Evolutionary conservation across 2,888 invertebrate genomes (phyloP).

Genomic region (Xiphydria camelus): DNA sequence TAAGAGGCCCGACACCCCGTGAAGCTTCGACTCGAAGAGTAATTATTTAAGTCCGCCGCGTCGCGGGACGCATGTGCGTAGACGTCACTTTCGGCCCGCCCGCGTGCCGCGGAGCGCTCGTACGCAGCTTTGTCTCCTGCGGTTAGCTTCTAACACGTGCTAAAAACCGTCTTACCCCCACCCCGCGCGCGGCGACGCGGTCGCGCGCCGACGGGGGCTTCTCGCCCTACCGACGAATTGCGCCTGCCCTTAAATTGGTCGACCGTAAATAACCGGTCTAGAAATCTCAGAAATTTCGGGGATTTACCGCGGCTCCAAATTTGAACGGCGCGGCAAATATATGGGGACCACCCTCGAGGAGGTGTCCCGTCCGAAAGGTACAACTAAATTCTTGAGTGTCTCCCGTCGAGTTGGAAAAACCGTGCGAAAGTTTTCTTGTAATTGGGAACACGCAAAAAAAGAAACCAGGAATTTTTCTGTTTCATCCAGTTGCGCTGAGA

Average conservation of each 20-base stretch:
- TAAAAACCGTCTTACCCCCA: constrained; percentile 18
- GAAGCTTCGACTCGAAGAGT: background rate
- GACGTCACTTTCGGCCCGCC: background rate
- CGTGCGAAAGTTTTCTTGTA: too few species aligned
- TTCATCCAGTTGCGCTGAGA: too few species aligned
- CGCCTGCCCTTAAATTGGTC: constrained; percentile 23
- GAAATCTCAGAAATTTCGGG: background rate
- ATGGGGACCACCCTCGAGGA: constrained; percentile 1
- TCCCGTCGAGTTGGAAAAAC: too few species aligned
- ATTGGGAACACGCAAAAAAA: too few species aligned
- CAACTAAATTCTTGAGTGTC: too few species aligned
- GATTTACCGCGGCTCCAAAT: background rate
- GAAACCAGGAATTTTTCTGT: too few species aligned
- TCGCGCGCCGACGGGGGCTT: too few species aligned
- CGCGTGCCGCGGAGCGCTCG: too few species aligned
- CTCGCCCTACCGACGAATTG: constrained; percentile 15
- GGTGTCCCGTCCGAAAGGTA: too few species aligned
- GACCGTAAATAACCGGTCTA: constrained; percentile 24
- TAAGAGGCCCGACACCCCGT: background rate
- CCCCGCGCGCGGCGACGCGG: too few species aligned
- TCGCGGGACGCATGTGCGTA: background rate
- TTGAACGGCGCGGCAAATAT: background rate
- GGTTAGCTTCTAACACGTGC: constrained; percentile 22
- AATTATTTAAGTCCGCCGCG: background rate
- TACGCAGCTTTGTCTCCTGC: background rate